phyloP scores from a whole-genome alignment of 2,888 invertebrate genomes.

The Pachycephus smyrnensis region DNA sequence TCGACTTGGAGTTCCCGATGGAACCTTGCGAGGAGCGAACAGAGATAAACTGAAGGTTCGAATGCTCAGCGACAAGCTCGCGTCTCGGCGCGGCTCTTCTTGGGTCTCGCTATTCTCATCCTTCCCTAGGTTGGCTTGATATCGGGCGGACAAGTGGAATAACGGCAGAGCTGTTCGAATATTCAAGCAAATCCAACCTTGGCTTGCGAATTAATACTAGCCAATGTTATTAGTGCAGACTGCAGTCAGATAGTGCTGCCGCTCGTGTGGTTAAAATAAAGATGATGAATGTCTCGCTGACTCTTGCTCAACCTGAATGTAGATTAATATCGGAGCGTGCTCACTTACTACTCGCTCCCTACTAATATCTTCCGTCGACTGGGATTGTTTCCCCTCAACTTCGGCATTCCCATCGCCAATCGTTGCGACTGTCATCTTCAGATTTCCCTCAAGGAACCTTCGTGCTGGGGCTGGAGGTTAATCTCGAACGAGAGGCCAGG shows the following conservation, averaged over 20 bases:
- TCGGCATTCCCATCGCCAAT: not conserved
- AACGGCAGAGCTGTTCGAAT: no score
- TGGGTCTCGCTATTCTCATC: not conserved
- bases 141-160: no score
- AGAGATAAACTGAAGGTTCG: no score
- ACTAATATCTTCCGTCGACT: constrained; percentile 37
- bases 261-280: constrained; percentile 62
- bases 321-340: constrained; percentile 57
- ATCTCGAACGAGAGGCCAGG: no score
- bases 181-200: no score
- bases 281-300: constrained; percentile 59
- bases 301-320: constrained; percentile 48
- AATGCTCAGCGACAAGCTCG: no score
- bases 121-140: no score
- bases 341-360: constrained; percentile 38
- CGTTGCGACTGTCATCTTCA: no score
- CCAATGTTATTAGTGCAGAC: constrained; percentile 62
- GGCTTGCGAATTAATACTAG: constrained; percentile 11
- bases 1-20: no score
- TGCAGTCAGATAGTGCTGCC: constrained; percentile 53
- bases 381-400: not conserved
- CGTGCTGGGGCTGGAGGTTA: no score
- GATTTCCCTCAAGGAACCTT: no score
- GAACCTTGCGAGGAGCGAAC: no score
- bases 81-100: not conserved